Base-by-base conservation (phyloP, 2,888 invertebrate species). In the Dolichopus griseipennis region DNA sequence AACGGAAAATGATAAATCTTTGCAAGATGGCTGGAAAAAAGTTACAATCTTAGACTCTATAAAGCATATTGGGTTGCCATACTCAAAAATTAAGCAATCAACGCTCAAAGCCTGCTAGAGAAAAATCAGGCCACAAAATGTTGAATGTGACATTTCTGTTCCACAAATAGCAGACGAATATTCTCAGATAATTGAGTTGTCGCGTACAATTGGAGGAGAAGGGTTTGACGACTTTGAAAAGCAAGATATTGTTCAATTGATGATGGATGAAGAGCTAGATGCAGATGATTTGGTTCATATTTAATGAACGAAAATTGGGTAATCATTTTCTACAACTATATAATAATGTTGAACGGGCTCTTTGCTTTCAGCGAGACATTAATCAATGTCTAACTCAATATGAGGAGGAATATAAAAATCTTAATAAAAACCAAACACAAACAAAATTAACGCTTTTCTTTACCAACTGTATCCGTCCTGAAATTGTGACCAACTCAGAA, bases 51-150 rank as follows among this genome's bases (percentile, higher is more conserved):
- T 73, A 68, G 67, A 74, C 67, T 73, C 69, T 68, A 70, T 74
- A 27, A 69, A 71, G 61, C 65, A 71, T 34, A 69, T 68, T 68
- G 72, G 64, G 66, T 68, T 67, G 68, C 70, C 70, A 67, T 70
- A 64, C 18, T 27, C 27, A 4, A 5, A 27, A 2, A 68, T 73
- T 34, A 71, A 70, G 67, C 68, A 69, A 71, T 71, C 71, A 66
- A 74, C 71, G 65, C 68, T 72, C 52, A 74, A 74, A 70, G 71
- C 70, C 64, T 73, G 73, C 66, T 74, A 73, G 73, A 73, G 72
- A 72, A 72, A 71, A 65, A 67, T 74, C 64, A 73, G 73, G 70
- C 72, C 73, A 68, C 72, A 71, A 61, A 69, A 68, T 66, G 71
- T 71, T 63, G 68, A 70, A 63, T 41, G 9, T 41, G 9, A 12